These are phyloP conservation scores for Tachina grossa DNA, from an alignment of 2,888 invertebrate species.

Conservation along the genomic window DNA sequence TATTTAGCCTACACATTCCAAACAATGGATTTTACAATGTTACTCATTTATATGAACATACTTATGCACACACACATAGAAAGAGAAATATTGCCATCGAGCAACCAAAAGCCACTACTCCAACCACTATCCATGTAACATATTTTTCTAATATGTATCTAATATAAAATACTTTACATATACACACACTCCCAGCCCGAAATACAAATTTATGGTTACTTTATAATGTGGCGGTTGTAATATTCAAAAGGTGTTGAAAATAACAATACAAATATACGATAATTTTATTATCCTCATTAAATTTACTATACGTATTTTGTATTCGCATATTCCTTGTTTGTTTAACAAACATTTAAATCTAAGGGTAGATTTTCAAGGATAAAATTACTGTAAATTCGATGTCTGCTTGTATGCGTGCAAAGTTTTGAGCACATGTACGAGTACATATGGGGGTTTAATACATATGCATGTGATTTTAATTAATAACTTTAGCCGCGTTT, in stretches of 20 bases:
- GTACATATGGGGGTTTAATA: neutral
- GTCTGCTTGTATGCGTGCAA: neutral
- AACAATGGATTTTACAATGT: conserved; percentile 25
- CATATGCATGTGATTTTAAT: conserved; percentile 43
- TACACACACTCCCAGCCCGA: neutral
- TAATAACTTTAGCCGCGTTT: conserved; percentile 50
- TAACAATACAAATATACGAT: conserved; percentile 50
- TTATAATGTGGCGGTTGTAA: conserved; percentile 53
- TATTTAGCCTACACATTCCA: conserved; percentile 35
- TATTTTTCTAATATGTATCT: conserved; percentile 29
- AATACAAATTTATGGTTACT: conserved; percentile 9
- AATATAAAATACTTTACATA: neutral
- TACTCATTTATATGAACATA: neutral
- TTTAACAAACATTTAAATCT: neutral
- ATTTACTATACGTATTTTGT: conserved; percentile 1
- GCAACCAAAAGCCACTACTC: conserved; percentile 4
- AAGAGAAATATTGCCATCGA: conserved; percentile 9
- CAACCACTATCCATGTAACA: conserved; percentile 7
- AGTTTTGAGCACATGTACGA: neutral
- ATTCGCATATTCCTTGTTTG: conserved; percentile 14
- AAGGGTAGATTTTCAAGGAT: conserved; percentile 28
- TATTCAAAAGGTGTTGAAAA: conserved; percentile 64
- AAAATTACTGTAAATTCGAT: conserved; percentile 12
- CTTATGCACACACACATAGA: neutral
- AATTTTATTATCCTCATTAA: conserved; percentile 64